These are phyloP conservation scores for Calycopis cecrops DNA, from an alignment of 1,140 invertebrate species.

Conservation along the genomic window DNA sequence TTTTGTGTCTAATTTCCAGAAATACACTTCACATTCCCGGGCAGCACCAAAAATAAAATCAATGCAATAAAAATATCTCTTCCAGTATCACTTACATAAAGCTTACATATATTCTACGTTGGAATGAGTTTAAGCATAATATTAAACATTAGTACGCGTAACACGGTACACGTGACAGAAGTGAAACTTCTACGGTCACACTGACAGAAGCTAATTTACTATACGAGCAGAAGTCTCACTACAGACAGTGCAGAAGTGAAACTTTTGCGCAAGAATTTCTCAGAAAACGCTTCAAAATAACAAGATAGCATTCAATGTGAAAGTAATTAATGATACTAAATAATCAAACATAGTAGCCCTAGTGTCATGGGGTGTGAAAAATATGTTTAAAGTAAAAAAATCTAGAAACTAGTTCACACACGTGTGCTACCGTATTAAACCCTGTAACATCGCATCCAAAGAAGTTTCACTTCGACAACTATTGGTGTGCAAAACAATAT, in stretches of 20 bases:
- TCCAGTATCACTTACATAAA: slow-evolving; percentile 56
- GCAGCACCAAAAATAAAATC: slow-evolving; percentile 55
- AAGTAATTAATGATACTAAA: too few species aligned
- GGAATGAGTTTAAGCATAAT: slow-evolving; percentile 66
- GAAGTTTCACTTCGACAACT: slow-evolving; percentile 13
- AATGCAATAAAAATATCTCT: slow-evolving; percentile 56
- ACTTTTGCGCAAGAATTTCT: too few species aligned
- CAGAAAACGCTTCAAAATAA: too few species aligned
- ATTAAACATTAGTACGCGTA: slow-evolving; percentile 39
- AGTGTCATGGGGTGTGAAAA: too few species aligned
- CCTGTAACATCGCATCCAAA: neutral
- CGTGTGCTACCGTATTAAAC: too few species aligned
- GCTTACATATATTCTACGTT: slow-evolving; percentile 66
- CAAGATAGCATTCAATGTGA: too few species aligned
- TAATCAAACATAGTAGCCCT: too few species aligned
- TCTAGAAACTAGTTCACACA: too few species aligned
- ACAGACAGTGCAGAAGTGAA: too few species aligned
- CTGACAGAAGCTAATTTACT: too few species aligned
- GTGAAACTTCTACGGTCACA: neutral
- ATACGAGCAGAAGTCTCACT: too few species aligned
- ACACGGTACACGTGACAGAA: neutral
- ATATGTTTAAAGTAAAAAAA: too few species aligned
- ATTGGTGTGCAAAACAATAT: slow-evolving; percentile 37
- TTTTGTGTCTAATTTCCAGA: slow-evolving; percentile 31
- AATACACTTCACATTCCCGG: slow-evolving; percentile 45